Evolutionary conservation across 2,113 vertebrate species (phyloP).

Genomic region (Eolophus roseicapilla): DNA sequence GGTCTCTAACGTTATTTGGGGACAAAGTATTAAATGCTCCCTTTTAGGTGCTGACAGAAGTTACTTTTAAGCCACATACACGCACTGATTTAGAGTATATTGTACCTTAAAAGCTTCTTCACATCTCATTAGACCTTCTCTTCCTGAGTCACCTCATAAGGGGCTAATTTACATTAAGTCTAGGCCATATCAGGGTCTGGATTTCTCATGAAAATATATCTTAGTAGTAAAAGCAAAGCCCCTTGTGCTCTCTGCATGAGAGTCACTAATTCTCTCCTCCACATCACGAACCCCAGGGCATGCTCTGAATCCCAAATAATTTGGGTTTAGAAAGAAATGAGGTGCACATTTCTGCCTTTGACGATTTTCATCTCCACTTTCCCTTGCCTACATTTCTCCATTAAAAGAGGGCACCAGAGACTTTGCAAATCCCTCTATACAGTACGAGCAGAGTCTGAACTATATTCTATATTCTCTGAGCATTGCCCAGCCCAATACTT

Average conservation of each 20-base stretch:
- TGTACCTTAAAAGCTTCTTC: slow-evolving; percentile 46
- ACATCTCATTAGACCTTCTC: slow-evolving; percentile 31
- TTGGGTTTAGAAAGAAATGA: neutral
- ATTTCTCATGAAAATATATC: slow-evolving; percentile 13
- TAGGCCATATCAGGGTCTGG: neutral
- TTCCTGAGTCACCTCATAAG: neutral
- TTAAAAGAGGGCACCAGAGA: neutral
- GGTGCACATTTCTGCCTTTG: neutral
- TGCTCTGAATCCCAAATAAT: slow-evolving; percentile 18
- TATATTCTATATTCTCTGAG: neutral
- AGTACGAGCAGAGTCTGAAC: neutral
- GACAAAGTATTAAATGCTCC: neutral
- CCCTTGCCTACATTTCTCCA: neutral
- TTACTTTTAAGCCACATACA: slow-evolving; percentile 18
- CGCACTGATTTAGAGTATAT: neutral
- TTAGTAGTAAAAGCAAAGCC: slow-evolving; percentile 8
- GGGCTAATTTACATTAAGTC: slow-evolving; percentile 20
- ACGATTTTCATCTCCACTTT: neutral
- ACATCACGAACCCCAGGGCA: slow-evolving; percentile 9
- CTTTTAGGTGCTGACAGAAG: slow-evolving; percentile 19
- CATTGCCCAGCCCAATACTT: neutral
- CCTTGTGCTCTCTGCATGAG: neutral
- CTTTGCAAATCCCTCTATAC: neutral
- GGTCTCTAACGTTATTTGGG: slow-evolving; percentile 4
- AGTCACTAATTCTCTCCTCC: neutral